Base-by-base conservation (phyloP, 2,797 vertebrate species). In the Falco cherrug region DNA sequence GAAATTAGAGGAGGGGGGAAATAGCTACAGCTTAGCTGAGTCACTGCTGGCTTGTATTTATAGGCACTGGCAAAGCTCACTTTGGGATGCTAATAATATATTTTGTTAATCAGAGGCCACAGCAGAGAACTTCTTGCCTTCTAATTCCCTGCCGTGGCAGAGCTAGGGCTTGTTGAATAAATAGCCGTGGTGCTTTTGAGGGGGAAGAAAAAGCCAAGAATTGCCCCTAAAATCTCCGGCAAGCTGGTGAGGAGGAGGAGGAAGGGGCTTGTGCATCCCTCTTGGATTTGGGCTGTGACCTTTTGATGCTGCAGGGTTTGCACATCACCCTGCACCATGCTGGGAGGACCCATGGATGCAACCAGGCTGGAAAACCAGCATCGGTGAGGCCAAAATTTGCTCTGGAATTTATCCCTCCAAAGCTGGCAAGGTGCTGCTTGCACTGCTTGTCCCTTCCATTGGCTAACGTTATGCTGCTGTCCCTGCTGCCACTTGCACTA, bases 21-120 rank as follows among this genome's bases (percentile, higher is more conserved):
- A 93, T 65, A 95, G 84, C 96, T 95, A 63, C 80, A 88, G 94
- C 96, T 97, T 91, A 97, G 97, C 97, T 97, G 97, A 98, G 96
- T 97, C 96, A 97, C 97, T 51, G 94, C 94, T 91, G 89, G 77
- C 89, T 91, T 15, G 11, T 97, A 97, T 97, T 97, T 97, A 95
- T 95, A 97, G 96, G 93, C 60, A 37, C 84, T 95, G 95, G 95
- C 95, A 93, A 74, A 92, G 74, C 90, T 93, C 69, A 20, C 92
- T 92, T 95, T 94, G 95, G 96, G 94, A 94, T 89, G 93, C 97
- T 97, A 97, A 97, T 96, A 96, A 95, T 96, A 87, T 56, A 50
- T 90, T 82, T 77, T 68, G 96, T 96, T 97, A 96, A 97, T 96
- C 96, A 93, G 92, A 95, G 93, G 84, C 78, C 5, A 63, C 95